Conservation (phyloP, 2,113 vertebrate species). For the Bagarius yarrelli region DNA sequence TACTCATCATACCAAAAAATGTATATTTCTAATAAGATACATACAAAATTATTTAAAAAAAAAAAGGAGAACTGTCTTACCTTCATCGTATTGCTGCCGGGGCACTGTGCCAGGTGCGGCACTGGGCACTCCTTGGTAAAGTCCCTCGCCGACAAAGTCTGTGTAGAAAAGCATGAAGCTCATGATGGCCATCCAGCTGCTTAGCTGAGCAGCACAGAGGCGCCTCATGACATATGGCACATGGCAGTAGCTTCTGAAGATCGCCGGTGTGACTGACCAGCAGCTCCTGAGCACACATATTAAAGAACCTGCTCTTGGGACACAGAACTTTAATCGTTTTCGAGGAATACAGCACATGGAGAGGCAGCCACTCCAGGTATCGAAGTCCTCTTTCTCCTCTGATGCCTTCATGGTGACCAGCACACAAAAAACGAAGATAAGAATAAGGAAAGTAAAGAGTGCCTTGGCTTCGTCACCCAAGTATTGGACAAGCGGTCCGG, state of each 20-base stretch:
- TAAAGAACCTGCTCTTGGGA: conserved; percentile 63
- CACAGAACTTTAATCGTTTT: conserved; percentile 66
- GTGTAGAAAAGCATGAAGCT: conserved; percentile 81
- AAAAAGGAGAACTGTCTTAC: conserved; percentile 56
- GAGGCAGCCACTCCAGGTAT: conserved; percentile 44
- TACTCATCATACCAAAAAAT: background rate
- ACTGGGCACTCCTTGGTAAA: conserved; percentile 74
- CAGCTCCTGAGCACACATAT: conserved; percentile 72
- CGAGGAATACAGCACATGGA: conserved; percentile 65
- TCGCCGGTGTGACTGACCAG: conserved; percentile 72
- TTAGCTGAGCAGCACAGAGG: conserved; percentile 76
- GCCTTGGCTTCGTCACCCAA: conserved; percentile 74
- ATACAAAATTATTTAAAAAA: background rate
- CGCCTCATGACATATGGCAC: conserved; percentile 72
- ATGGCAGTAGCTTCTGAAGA: conserved; percentile 76
- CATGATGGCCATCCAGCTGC: conserved; percentile 80
- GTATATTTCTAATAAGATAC: background rate
- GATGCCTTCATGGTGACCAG: conserved; percentile 77
- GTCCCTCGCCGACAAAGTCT: conserved; percentile 76
- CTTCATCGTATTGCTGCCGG: conserved; percentile 74
- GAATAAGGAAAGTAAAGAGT: conserved; percentile 73
- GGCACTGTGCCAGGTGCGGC: conserved; percentile 67
- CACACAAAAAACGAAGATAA: conserved; percentile 72
- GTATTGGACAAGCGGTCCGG: conserved; percentile 65
- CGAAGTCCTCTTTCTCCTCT: conserved; percentile 62